Percentiles rank a stretch among this genome's conserved stretches.
phyloP scores from a whole-genome alignment of 2,888 invertebrate species.

The Aphidius colemani region DNA sequence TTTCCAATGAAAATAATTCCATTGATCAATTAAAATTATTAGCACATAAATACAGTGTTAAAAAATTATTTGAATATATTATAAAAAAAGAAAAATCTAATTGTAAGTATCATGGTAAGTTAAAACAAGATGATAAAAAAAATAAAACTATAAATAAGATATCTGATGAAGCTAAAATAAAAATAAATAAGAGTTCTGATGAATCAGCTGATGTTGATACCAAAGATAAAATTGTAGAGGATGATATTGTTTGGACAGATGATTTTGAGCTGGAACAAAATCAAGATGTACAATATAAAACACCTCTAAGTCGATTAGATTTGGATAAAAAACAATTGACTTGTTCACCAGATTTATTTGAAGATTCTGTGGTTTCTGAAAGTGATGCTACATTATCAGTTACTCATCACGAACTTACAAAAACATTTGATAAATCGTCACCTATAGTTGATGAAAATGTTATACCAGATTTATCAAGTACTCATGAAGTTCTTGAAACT shows the following conservation, averaged over 20 bases:
- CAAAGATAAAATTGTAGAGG: not conserved
- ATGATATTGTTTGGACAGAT: slow-evolving; percentile 3
- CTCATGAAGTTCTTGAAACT: too few relatives aligned
- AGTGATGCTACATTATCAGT: not conserved
- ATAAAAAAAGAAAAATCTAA: slow-evolving; percentile 28
- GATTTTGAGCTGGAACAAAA: not conserved
- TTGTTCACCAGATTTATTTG: slow-evolving; percentile 43
- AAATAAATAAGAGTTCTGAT: not conserved
- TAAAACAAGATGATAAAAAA: not conserved
- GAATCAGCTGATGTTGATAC: not conserved
- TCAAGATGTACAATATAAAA: not conserved
- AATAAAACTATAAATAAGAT: too few relatives aligned
- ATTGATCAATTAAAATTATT: slow-evolving; percentile 41
- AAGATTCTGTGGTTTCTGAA: slow-evolving; percentile 19
- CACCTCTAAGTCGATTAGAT: not conserved
- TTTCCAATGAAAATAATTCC: slow-evolving; percentile 33
- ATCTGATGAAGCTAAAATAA: too few relatives aligned
- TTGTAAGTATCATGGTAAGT: not conserved
- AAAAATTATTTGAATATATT: slow-evolving; percentile 47
- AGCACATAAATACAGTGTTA: slow-evolving; percentile 48
- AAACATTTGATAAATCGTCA: too few relatives aligned
- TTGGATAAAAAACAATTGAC: slow-evolving; percentile 16
- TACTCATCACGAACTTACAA: not conserved
- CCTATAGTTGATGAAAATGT: too few relatives aligned
- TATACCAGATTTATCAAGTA: too few relatives aligned